Evolutionary conservation across 2,888 invertebrate species (phyloP).

Genomic region (Sinopyrophorus schimmeli): DNA sequence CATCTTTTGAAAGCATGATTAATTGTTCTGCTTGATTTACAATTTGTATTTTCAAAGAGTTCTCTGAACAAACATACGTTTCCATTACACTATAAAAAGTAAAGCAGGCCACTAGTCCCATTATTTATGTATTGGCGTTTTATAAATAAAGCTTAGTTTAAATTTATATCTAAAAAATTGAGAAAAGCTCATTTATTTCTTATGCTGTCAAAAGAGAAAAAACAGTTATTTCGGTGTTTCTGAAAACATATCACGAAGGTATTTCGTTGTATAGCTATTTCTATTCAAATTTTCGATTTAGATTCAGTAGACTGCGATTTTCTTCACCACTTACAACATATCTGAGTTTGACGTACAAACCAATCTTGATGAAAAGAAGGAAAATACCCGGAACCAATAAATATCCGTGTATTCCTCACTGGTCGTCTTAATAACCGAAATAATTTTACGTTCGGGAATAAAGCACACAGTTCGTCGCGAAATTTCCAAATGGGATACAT

Average conservation of each 20-base stretch:
- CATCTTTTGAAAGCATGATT: slow-evolving; percentile 23
- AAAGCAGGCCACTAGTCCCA: not conserved
- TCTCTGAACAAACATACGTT: slow-evolving; percentile 3
- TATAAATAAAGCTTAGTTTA: not conserved
- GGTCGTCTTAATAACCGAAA: not conserved
- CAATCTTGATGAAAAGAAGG: slow-evolving; percentile 30
- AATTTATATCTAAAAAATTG: slow-evolving; percentile 18
- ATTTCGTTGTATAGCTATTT: slow-evolving; percentile 38
- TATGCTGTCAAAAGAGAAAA: slow-evolving; percentile 19
- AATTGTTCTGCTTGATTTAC: slow-evolving; percentile 25
- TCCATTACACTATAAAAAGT: slow-evolving; percentile 6
- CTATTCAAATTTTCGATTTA: slow-evolving; percentile 47
- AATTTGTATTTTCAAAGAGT: slow-evolving; percentile 16
- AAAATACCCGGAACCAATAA: slow-evolving; percentile 25
- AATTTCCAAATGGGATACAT: no score
- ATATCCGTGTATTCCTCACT: slow-evolving; percentile 14
- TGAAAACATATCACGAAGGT: slow-evolving; percentile 19
- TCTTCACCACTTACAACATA: slow-evolving; percentile 41
- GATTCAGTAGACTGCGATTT: slow-evolving; percentile 44
- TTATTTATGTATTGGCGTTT: not conserved
- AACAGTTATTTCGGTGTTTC: slow-evolving; percentile 18
- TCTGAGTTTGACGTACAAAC: slow-evolving; percentile 32
- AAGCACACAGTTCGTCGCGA: no score
- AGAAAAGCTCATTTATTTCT: slow-evolving; percentile 13
- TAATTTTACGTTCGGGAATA: not conserved